Evolutionary conservation across 2,888 invertebrate genomes (phyloP), one percentile per base, ranked within the genome.

Genomic region (Linnaemya tessellans): DNA sequence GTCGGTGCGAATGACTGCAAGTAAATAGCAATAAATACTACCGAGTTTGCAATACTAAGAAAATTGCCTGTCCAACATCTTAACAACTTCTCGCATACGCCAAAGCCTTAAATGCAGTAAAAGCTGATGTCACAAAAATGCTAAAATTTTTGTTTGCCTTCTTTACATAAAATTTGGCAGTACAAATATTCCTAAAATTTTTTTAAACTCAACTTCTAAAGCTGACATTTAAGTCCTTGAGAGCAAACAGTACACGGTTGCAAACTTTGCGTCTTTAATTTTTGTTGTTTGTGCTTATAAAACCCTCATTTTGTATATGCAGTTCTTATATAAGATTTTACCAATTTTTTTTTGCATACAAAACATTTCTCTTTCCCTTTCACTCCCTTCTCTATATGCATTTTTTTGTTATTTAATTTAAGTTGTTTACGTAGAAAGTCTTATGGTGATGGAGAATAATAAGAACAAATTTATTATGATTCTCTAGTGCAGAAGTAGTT

Each of bases 191-290:
- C 3, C 1, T n/a, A 58, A 7, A n/a, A 30, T 15, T n/a, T 30
- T 58, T 58, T 10, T 15, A 9, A 65, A 9, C 18, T 10, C 60
- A 35, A 30, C 38, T 35, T 30, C 71, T 54, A 41, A 22, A 56
- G 60, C 46, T 68, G 62, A 70, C 60, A 78, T 68, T 56, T 68
- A 49, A 74, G 56, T 68, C 80, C 73, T 78, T 77, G 77, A 70
- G 46, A 46, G 46, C 43, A 43, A 77, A 84, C 80, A 71, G 18
- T 22, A 60, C 49, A 80, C 49, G 67, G 49, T 60, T 73, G 20
- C 51, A 46, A 65, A 38, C 35, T 56, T 70, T 41, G 38, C 30
- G 18, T 30, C 30, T 56, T 75, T 35, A 3, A 5, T 30, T 49
- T 35, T 80, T 73, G 13, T 15, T 7, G 25, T 41, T 70, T 62